Evolutionary conservation across 2,888 invertebrate genomes (phyloP).

Genomic region (Heliconius aoede): DNA sequence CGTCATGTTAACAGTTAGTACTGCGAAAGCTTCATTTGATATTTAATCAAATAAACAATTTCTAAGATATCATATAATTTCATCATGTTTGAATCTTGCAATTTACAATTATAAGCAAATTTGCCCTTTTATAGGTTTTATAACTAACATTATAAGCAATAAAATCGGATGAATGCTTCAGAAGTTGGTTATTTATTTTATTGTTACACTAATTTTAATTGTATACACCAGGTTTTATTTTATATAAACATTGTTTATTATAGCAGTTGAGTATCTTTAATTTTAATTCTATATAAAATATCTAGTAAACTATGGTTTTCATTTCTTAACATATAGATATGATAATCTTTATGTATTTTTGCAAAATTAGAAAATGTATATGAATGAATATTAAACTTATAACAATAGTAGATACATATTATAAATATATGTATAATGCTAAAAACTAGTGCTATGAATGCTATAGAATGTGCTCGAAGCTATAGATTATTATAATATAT

Average conservation of each 20-base stretch:
- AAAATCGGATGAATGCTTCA: conserved; percentile 28
- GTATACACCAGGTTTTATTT: not conserved
- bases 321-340: no score
- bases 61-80: not conserved
- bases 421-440: no score
- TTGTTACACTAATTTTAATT: conserved; percentile 35
- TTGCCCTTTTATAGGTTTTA: conserved; percentile 28
- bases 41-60: conserved; percentile 6
- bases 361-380: no score
- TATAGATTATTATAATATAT: no score
- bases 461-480: no score
- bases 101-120: conserved; percentile 23
- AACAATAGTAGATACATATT: no score
- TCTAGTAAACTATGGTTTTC: no score
- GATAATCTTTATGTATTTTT: no score
- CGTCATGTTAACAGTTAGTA: not conserved
- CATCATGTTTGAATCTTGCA: not conserved
- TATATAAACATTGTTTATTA: not conserved
- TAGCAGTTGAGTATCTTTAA: no score
- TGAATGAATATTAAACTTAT: no score
- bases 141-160: conserved; percentile 39
- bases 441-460: no score
- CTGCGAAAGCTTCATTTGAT: not conserved
- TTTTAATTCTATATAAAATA: no score
- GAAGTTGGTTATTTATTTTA: conserved; percentile 30